Evolutionary conservation across 2,113 vertebrate genomes (phyloP).

Genomic region (Channa argus): DNA sequence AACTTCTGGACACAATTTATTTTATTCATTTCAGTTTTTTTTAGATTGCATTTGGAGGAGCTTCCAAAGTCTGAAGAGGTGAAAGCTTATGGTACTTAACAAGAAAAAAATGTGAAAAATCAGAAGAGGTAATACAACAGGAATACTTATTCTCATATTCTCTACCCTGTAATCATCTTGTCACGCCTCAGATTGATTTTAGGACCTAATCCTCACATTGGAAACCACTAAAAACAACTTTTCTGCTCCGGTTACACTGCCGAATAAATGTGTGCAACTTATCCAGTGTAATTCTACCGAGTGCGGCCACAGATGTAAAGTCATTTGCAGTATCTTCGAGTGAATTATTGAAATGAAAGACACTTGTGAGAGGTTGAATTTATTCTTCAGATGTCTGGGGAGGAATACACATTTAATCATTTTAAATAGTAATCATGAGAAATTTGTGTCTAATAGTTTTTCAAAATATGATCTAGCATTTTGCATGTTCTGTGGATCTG

Average conservation of each 20-base stretch:
- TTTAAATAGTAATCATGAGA: conserved; percentile 27
- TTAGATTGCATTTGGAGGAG: not conserved
- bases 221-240: too few species aligned
- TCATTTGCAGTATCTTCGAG: conserved; percentile 21
- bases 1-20: too few species aligned
- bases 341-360: conserved; percentile 1
- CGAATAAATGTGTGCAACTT: not conserved
- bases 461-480: conserved; percentile 11
- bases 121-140: too few species aligned
- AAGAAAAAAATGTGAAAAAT: not conserved
- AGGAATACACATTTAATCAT: conserved; percentile 19
- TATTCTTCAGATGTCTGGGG: conserved; percentile 20
- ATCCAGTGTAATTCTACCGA: not conserved
- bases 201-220: not conserved
- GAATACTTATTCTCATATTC: too few species aligned
- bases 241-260: not conserved
- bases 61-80: not conserved
- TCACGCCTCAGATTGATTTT: not conserved
- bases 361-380: conserved; percentile 34
- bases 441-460: conserved; percentile 34
- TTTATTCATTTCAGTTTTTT: not conserved
- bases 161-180: not conserved
- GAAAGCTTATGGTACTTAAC: too few species aligned
- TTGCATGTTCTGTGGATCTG: conserved; percentile 13
- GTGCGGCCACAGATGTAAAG: not conserved